A percentile compares a stretch with the other conserved stretches of the same genome.
Conservation (phyloP, 2,797 vertebrate genomes). For the Choloepus didactylus region DNA sequence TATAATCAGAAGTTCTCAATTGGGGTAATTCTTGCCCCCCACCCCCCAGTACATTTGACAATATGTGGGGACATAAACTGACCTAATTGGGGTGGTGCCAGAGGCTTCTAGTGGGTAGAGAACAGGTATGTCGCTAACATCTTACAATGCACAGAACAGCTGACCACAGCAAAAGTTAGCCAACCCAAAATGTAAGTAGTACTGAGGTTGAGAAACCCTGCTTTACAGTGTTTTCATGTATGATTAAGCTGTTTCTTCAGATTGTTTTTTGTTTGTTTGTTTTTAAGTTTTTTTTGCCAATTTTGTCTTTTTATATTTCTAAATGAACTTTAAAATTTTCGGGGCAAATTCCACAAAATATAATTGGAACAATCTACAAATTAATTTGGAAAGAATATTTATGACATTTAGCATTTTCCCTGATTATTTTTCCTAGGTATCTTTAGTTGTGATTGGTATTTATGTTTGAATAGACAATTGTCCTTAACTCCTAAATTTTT, state of each 20-base stretch:
- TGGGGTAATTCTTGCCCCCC: neutral
- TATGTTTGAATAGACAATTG: constrained; percentile 29
- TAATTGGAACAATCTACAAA: neutral
- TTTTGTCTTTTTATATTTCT: constrained; percentile 42
- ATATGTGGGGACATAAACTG: neutral
- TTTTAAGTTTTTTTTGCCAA: neutral
- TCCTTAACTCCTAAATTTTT: constrained; percentile 6
- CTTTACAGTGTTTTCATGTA: neutral
- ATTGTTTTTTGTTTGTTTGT: neutral
- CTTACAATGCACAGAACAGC: neutral
- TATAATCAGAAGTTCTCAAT: constrained; percentile 42
- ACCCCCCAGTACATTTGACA: neutral
- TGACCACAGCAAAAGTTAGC: neutral
- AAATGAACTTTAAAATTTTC: constrained; percentile 30
- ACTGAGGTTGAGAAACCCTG: neutral
- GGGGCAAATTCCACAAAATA: neutral
- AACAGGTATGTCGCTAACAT: neutral
- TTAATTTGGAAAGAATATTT: constrained; percentile 31
- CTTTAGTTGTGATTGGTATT: constrained; percentile 42
- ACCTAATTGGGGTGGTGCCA: neutral
- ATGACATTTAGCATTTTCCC: neutral
- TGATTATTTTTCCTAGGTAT: constrained; percentile 5
- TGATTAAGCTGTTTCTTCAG: neutral
- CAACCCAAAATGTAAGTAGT: neutral
- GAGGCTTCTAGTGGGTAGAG: too few relatives aligned